These are phyloP conservation scores for Troides helena DNA, from an alignment of 2,888 invertebrate species.

Conservation along the genomic window DNA sequence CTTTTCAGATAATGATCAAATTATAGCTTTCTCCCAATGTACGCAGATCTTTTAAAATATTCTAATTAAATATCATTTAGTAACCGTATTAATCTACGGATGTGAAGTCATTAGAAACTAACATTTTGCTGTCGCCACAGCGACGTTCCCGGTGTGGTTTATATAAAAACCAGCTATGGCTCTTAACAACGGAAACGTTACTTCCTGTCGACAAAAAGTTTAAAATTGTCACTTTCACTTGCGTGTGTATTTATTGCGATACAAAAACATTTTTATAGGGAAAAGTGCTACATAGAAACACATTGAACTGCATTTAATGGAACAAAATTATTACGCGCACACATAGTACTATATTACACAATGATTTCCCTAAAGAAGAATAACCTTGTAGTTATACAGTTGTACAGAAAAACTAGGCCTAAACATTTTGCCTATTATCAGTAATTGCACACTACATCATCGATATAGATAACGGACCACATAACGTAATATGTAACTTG, in stretches of 20 bases:
- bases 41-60: neutral
- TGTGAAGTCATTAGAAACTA: slow-evolving; percentile 21
- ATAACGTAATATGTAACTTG: too few relatives aligned
- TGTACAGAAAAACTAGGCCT: too few relatives aligned
- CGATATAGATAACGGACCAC: too few relatives aligned
- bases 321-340: neutral
- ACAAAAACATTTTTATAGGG: neutral
- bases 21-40: neutral
- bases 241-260: neutral
- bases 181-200: slow-evolving; percentile 23
- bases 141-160: slow-evolving; percentile 8
- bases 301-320: neutral
- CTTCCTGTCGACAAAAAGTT: slow-evolving; percentile 19
- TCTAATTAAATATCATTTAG: neutral
- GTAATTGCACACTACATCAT: too few relatives aligned
- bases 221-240: slow-evolving; percentile 22
- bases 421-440: too few relatives aligned
- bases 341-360: too few relatives aligned
- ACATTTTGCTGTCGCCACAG: slow-evolving; percentile 12
- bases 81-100: slow-evolving; percentile 17
- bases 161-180: slow-evolving; percentile 20
- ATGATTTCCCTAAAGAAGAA: too few relatives aligned
- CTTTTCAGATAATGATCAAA: neutral
- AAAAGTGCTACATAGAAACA: neutral
- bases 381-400: too few relatives aligned